Evolutionary conservation across 2,888 invertebrate genomes (phyloP).

Genomic region (Melitaea athalia): DNA sequence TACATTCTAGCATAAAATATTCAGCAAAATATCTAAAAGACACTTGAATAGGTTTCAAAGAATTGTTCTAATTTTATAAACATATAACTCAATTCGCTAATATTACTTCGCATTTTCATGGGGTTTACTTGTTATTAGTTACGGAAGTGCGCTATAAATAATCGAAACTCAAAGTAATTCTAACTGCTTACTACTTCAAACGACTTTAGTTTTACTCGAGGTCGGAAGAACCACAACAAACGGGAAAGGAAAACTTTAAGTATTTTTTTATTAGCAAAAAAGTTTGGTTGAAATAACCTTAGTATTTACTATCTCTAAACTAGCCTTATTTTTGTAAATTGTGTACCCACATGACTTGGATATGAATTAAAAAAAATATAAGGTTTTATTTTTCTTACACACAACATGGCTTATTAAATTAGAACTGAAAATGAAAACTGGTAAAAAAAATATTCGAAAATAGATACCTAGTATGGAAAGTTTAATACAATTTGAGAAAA

Average conservation of each 20-base stretch:
- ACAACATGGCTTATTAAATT: no score
- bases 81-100: background rate
- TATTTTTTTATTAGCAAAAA: slow-evolving; percentile 29
- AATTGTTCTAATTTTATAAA: background rate
- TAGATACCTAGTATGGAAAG: no score
- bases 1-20: background rate
- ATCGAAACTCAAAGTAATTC: slow-evolving; percentile 27
- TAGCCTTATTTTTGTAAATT: background rate
- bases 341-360: background rate
- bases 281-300: slow-evolving; percentile 11
- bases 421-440: no score
- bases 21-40: background rate
- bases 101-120: slow-evolving; percentile 1
- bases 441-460: no score
- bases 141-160: slow-evolving; percentile 26
- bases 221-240: slow-evolving; percentile 23
- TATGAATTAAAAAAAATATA: background rate
- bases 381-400: no score
- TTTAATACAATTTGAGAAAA: no score
- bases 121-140: slow-evolving; percentile 24
- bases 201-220: slow-evolving; percentile 18
- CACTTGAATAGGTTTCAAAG: background rate
- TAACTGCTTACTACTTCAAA: slow-evolving; percentile 17
- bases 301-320: background rate
- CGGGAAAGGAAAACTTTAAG: slow-evolving; percentile 25